A percentile compares a stretch with the other conserved stretches of the same genome.
Conservation (phyloP, 2,797 vertebrate genomes). For the Thaleichthys pacificus region DNA sequence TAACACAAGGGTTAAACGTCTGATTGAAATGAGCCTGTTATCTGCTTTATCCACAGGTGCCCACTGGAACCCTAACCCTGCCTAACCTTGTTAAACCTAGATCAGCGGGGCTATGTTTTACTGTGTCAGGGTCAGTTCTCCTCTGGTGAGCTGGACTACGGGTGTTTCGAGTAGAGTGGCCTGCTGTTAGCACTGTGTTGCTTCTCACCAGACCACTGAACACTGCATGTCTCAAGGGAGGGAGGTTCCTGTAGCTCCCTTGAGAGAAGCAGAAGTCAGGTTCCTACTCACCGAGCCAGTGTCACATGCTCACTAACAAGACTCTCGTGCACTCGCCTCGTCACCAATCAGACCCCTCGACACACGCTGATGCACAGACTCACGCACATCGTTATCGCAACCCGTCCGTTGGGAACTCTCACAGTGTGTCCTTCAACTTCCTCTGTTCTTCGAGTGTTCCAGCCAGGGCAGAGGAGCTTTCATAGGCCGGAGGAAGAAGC, state of each 20-base stretch:
- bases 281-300: not conserved
- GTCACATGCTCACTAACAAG: slow-evolving; percentile 15
- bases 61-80: no score
- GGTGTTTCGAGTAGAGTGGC: no score
- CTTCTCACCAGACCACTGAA: not conserved
- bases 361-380: not conserved
- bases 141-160: no score
- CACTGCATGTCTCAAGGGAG: not conserved
- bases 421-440: not conserved
- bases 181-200: no score
- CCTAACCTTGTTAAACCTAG: no score
- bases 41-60: no score
- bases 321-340: slow-evolving; percentile 6
- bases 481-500: not conserved
- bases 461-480: not conserved
- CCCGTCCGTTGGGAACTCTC: not conserved
- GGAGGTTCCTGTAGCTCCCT: not conserved
- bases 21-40: no score
- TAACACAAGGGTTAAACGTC: no score
- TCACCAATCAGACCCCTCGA: slow-evolving; percentile 1
- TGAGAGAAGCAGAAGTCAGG: not conserved
- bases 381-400: no score
- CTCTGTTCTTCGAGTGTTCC: not conserved
- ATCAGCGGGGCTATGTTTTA: no score
- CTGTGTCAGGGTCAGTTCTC: no score